Evolutionary conservation across 2,888 invertebrate species (phyloP), one percentile per base, ranked within the genome.

Genomic region (Aphidoletes aphidimyza): DNA sequence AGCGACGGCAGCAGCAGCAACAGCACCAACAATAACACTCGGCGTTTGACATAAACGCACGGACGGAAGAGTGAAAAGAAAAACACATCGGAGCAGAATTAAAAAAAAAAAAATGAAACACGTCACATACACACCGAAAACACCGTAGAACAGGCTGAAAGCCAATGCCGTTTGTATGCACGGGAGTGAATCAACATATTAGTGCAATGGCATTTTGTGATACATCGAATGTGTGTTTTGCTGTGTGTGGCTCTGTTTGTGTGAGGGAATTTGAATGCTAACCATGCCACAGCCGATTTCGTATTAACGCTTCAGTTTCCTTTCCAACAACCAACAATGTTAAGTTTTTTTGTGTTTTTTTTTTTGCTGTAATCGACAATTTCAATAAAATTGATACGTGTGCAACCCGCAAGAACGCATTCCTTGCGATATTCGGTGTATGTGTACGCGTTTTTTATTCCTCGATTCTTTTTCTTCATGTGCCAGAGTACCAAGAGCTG

Each of bases 161-260:
- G 81, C 81, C 14, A n/a, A 81, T 69, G 34, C 11, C 69, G 69
- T 30, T 69, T 30, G 14, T 14, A 30, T 81, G 81, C 36, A 2
- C 14, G 69, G 34, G 37, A 37, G 37, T n/a, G n/a, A n/a, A n/a
- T 26, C 37, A n/a, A 3, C 9, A n/a, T 81, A n/a, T 37, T 8
- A 36, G 37, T 81, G 81, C 37, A 81, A 81, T 81, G 37, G 81
- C 81, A 81, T 81, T 81, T 81, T 36, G 36, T 81, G 30, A 69
- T 69, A 30, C 69, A 30, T 17, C 30, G 69, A 69, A 30, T 14
- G 69, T 3, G 69, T 30, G 22, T n/a, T n/a, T n/a, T 22, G n/a
- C n/a, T n/a, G 54, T 22, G 54, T 22, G 54, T 22, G 54, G n/a
- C 11, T 39, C 47, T n/a, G 47, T 47, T 19, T 14, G 69, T 69